Evolutionary conservation across 2,113 vertebrate genomes (phyloP).

Genomic region (Bungarus multicinctus): DNA sequence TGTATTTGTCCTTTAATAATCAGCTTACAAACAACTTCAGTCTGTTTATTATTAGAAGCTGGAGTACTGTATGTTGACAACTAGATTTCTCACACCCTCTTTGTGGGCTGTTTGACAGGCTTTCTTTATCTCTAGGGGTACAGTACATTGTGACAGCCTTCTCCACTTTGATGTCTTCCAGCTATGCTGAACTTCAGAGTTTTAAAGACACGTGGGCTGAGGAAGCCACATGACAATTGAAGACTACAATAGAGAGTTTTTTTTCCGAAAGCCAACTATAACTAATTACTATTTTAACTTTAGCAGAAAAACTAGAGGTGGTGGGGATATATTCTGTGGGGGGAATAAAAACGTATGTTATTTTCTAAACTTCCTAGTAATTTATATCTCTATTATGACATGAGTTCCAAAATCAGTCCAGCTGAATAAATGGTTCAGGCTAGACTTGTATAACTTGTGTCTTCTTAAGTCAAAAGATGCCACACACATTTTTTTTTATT

Average conservation of each 20-base stretch:
- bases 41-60: slow-evolving; percentile 26
- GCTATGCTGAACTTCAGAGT: not conserved
- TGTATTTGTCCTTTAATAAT: not conserved
- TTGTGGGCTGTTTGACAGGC: slow-evolving; percentile 5
- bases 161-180: not conserved
- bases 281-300: not conserved
- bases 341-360: not conserved
- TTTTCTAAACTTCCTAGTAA: not conserved
- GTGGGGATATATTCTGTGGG: not conserved
- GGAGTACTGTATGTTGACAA: not conserved
- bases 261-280: not conserved
- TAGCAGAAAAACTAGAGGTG: not conserved
- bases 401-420: not conserved
- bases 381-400: not conserved
- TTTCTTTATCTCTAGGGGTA: not conserved
- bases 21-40: slow-evolving; percentile 10
- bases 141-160: not conserved
- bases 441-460: not conserved
- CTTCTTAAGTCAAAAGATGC: not conserved
- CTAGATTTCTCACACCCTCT: slow-evolving; percentile 11
- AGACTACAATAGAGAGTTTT: too few relatives aligned
- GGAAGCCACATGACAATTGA: not conserved
- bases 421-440: not conserved
- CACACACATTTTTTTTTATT: not conserved
- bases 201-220: not conserved